Percentiles rank a stretch among this genome's conserved stretches.
Evolutionary conservation across 2,113 vertebrate genomes (phyloP).

Genomic region (Delphinus delphis): DNA sequence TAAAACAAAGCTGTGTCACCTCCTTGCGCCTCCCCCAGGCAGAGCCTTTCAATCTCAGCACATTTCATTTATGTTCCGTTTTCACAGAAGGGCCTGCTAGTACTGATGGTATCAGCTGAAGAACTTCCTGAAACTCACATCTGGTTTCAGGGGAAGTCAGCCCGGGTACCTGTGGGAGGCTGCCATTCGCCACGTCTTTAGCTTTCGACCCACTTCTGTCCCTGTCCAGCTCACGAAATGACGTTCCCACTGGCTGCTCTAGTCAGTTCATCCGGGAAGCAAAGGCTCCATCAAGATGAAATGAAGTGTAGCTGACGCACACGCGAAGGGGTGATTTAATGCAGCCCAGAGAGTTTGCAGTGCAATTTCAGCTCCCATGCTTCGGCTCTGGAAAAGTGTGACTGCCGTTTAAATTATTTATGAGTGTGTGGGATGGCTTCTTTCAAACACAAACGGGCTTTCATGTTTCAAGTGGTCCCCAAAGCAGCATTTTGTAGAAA

Average conservation of each 20-base stretch:
- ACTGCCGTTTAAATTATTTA: conserved; percentile 37
- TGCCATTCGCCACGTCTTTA: conserved; percentile 54
- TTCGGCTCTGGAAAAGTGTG: neutral
- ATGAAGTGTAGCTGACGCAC: conserved; percentile 71
- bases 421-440: neutral
- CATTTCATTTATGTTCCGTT: neutral
- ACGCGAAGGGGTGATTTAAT: conserved; percentile 77
- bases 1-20: neutral
- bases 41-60: conserved; percentile 43
- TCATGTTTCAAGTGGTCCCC: conserved; percentile 1
- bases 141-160: conserved; percentile 41
- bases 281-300: conserved; percentile 74
- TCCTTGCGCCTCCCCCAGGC: neutral
- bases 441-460: conserved; percentile 43
- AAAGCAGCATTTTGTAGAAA: conserved; percentile 32
- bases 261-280: conserved; percentile 77
- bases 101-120: conserved; percentile 61
- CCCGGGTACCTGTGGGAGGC: conserved; percentile 27
- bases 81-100: conserved; percentile 33
- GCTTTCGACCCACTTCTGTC: conserved; percentile 73
- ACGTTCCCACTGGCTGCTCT: conserved; percentile 61
- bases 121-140: conserved; percentile 59
- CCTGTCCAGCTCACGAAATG: conserved; percentile 71
- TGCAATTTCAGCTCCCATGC: neutral
- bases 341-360: conserved; percentile 19